Conservation (phyloP, 2,113 vertebrate genomes). For the Heptranchias perlo region DNA sequence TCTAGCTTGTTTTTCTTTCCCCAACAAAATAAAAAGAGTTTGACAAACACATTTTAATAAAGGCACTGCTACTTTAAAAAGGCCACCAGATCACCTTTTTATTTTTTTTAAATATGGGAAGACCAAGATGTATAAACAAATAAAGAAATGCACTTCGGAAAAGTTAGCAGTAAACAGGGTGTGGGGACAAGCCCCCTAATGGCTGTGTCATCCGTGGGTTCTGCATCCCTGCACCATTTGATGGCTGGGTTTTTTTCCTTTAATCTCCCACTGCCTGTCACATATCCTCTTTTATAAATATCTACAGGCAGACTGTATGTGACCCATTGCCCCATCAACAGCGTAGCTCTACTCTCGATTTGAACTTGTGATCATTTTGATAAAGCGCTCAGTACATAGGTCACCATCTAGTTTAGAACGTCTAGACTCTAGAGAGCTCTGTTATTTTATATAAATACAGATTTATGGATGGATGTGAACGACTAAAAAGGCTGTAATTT, state of each 20-base stretch:
- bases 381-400: neutral
- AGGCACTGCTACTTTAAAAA: neutral
- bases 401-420: neutral
- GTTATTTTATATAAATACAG: constrained; percentile 22
- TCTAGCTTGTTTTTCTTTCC: no score
- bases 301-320: neutral
- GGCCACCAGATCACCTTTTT: neutral
- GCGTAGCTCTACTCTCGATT: neutral
- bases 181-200: neutral
- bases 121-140: neutral
- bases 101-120: neutral
- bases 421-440: neutral
- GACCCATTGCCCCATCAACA: neutral
- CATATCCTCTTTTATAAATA: neutral
- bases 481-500: constrained; percentile 21
- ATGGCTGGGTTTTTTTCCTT: neutral
- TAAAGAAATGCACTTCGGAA: neutral
- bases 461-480: neutral
- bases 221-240: no score
- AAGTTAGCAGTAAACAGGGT: neutral
- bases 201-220: no score
- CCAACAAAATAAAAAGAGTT: neutral
- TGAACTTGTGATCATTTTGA: constrained; percentile 24
- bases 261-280: neutral
- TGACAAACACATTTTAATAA: neutral